Percentiles rank a stretch among this genome's conserved stretches.
Conservation (phyloP, 2,797 vertebrate genomes). For the Pseudochromis fuscus region DNA sequence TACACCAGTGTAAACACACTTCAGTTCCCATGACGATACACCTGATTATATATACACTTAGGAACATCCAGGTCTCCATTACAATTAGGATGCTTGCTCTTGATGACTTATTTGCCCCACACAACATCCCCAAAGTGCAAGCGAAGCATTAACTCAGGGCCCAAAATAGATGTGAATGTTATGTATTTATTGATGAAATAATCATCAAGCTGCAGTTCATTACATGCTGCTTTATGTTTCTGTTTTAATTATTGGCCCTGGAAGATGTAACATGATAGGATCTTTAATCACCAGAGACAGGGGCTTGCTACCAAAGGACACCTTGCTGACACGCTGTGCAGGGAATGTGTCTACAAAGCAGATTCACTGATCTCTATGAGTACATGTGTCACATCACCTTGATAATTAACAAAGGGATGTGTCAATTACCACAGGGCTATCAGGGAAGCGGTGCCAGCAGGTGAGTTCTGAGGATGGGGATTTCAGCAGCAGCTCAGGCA, state of each 20-base stretch:
- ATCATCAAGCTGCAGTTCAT: conserved; percentile 85
- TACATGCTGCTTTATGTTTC: conserved; percentile 84
- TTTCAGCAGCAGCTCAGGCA: conserved; percentile 49
- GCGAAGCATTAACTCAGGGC: conserved; percentile 71
- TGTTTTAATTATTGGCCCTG: conserved; percentile 86
- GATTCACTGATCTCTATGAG: conserved; percentile 77
- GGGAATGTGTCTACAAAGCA: conserved; percentile 79
- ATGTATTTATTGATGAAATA: conserved; percentile 83
- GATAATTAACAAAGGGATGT: conserved; percentile 81
- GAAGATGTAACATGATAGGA: conserved; percentile 81
- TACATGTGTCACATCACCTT: conserved; percentile 79
- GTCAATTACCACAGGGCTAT: conserved; percentile 77
- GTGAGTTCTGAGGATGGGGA: conserved; percentile 58
- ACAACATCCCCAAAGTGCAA: conserved; percentile 70
- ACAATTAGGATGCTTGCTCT: conserved; percentile 50
- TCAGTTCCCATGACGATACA: conserved; percentile 26
- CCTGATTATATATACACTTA: conserved; percentile 33
- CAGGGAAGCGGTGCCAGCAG: conserved; percentile 67
- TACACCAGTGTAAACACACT: conserved; percentile 15
- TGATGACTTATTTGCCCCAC: conserved; percentile 68
- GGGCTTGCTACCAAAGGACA: conserved; percentile 82
- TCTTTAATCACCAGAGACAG: conserved; percentile 82
- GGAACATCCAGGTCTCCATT: conserved; percentile 13
- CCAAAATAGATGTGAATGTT: conserved; percentile 67
- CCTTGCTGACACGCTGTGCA: conserved; percentile 78